Percentiles rank a stretch among this genome's conserved stretches.
These are phyloP conservation scores for Torymus texanus DNA, from an alignment of 2,888 invertebrate species.

Conservation along the genomic window DNA sequence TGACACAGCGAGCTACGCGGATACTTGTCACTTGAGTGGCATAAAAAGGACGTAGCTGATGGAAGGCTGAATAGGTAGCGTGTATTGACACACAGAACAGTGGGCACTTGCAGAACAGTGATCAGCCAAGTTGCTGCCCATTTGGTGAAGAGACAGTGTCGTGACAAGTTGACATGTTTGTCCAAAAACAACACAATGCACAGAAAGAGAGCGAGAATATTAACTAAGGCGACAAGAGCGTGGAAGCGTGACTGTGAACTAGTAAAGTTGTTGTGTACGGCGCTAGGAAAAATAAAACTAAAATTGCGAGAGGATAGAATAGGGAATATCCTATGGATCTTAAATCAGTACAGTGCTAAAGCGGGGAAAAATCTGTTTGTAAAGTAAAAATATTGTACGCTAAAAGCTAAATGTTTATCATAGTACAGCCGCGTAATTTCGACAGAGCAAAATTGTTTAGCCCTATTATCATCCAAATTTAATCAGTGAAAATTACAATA, in stretches of 20 bases:
- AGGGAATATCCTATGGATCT: too few relatives aligned
- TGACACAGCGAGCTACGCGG: background rate
- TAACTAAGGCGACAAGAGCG: slow-evolving; percentile 1
- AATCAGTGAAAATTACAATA: too few relatives aligned
- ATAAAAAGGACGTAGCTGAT: slow-evolving; percentile 67
- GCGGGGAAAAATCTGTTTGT: too few relatives aligned
- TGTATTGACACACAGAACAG: slow-evolving; percentile 62
- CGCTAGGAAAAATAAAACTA: slow-evolving; percentile 2
- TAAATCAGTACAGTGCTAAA: too few relatives aligned
- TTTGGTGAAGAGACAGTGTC: slow-evolving; percentile 64
- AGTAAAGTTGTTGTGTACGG: background rate
- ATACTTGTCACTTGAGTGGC: slow-evolving; percentile 63
- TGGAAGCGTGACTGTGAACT: background rate
- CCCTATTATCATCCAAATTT: too few relatives aligned
- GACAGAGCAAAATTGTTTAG: too few relatives aligned
- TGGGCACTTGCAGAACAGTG: slow-evolving; percentile 60
- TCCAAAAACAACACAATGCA: slow-evolving; percentile 68
- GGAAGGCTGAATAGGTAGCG: slow-evolving; percentile 68
- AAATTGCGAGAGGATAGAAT: background rate
- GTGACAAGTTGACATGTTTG: slow-evolving; percentile 72
- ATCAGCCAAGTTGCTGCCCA: slow-evolving; percentile 59
- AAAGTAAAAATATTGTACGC: too few relatives aligned
- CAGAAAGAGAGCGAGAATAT: background rate
- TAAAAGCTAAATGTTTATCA: too few relatives aligned
- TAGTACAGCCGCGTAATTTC: too few relatives aligned